These are phyloP conservation scores for Oceanodroma leucorhoa DNA, from an alignment of 2,797 vertebrate species.

Conservation along the genomic window DNA sequence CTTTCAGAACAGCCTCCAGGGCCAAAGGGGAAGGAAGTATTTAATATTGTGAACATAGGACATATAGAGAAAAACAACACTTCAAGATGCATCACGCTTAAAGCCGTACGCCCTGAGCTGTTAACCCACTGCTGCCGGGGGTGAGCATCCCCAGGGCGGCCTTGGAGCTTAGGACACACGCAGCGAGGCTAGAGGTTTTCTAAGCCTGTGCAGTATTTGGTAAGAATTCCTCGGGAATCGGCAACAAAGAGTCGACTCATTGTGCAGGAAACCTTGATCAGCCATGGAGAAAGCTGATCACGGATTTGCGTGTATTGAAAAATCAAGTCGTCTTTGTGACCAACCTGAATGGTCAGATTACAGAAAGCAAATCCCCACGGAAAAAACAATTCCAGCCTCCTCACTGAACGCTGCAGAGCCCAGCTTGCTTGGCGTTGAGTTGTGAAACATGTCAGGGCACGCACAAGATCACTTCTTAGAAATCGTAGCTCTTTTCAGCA, in stretches of 20 bases:
- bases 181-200: not conserved
- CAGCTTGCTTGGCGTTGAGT: not conserved
- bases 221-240: not conserved
- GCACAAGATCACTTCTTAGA: not conserved
- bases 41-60: not conserved
- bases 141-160: not conserved
- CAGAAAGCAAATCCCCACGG: not conserved
- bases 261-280: not conserved
- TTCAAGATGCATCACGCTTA: not conserved
- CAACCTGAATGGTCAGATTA: not conserved
- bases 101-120: fast-evolving
- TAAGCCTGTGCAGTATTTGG: not conserved
- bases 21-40: constrained; percentile 16
- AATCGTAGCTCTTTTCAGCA: not conserved
- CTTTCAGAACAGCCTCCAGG: not conserved
- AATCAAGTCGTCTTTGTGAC: not conserved
- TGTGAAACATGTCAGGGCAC: fast-evolving
- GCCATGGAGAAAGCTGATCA: fast-evolving
- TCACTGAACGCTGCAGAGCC: fast-evolving
- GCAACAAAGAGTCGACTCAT: fast-evolving
- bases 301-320: fast-evolving
- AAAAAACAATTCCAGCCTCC: not conserved
- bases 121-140: not conserved
- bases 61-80: not conserved
- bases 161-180: fast-evolving